Percentiles rank a stretch among this genome's conserved stretches.
Conservation (phyloP, 1,140 invertebrate genomes). For the Ganaspis sp. region DNA sequence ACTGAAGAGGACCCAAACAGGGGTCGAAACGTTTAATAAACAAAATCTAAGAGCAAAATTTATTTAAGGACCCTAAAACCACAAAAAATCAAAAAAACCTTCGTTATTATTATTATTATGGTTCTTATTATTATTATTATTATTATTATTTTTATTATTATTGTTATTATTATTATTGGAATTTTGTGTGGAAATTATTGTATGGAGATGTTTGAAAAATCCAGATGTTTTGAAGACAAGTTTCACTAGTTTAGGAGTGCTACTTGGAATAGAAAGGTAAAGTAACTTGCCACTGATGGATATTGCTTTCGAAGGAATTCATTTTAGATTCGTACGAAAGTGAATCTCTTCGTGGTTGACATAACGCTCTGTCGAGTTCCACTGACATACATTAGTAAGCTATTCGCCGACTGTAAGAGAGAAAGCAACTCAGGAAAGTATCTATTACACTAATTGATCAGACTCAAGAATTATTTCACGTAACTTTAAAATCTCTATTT, state of each 20-base stretch:
- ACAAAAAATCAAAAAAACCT: no score
- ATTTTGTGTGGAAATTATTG: no score
- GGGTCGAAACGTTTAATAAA: no score
- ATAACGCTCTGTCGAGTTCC: conserved; percentile 66
- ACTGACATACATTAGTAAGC: conserved; percentile 66
- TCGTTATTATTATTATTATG: no score
- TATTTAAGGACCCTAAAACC: no score
- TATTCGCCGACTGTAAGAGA: conserved; percentile 31
- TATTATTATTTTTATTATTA: no score
- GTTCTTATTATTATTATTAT: no score
- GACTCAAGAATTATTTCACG: background rate
- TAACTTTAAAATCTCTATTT: background rate
- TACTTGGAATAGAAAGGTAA: conserved; percentile 14
- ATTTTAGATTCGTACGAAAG: conserved; percentile 65
- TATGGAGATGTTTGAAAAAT: background rate
- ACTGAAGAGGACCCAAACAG: no score
- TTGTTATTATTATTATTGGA: no score
- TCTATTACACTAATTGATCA: conserved; percentile 38
- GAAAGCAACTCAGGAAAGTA: conserved; percentile 40
- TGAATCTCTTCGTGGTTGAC: conserved; percentile 70
- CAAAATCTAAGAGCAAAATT: no score
- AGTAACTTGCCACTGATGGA: conserved; percentile 27
- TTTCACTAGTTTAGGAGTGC: background rate
- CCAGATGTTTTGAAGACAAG: background rate
- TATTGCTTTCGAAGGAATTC: conserved; percentile 55